Base-by-base conservation (phyloP, 2,888 invertebrate genomes). In the Imbricaverruca yamaguchii region DNA sequence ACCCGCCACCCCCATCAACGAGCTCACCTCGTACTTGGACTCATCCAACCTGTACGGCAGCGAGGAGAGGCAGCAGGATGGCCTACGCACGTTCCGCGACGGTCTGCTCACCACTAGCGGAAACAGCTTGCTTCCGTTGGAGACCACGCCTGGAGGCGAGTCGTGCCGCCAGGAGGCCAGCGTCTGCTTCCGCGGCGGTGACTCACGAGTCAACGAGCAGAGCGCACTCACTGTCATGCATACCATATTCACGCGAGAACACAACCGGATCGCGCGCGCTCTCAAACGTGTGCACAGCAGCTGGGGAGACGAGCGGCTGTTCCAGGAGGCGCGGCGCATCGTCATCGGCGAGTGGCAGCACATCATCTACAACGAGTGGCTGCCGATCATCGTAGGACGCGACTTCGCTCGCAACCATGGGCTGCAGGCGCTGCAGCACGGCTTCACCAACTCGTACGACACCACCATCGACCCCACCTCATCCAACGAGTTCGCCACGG, bases 41-140 rank as follows among this genome's bases (percentile, higher is more conserved):
- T 89, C 93, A 4, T 95, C 95, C 0, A 87, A 93, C 55, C 92
- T 95, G 3, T 96, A 95, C 85, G 95, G 95, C 0, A 93, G 92
- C 83, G 92, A 90, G 8, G 89, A 90, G 21, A 88, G 90, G 65
- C 91, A 92, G 83, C 91, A 92, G 39, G 89, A 89, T 12, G 90
- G 90, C 39, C 88, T 95, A 53, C 89, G 95, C 11, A 90, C 91
- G 13, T 90, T 91, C 85, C 88, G 89, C 77, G 92, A 92, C 0
- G 95, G 95, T 0, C 83, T 81, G 15, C 39, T 84, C n/a, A 81
- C 21, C 25, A 80, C 80, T 10, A 81, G 80, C 4, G 55, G n/a
- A 6, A 23, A 80, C 25, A 81, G 82, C 80, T 59, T 82, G 57
- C 82, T 83, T 15, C 84, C 84, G 23, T 25, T 79, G 23, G 6